These are phyloP conservation scores for Jordanella pulchra DNA, from an alignment of 2,797 vertebrate species.

Conservation along the genomic window DNA sequence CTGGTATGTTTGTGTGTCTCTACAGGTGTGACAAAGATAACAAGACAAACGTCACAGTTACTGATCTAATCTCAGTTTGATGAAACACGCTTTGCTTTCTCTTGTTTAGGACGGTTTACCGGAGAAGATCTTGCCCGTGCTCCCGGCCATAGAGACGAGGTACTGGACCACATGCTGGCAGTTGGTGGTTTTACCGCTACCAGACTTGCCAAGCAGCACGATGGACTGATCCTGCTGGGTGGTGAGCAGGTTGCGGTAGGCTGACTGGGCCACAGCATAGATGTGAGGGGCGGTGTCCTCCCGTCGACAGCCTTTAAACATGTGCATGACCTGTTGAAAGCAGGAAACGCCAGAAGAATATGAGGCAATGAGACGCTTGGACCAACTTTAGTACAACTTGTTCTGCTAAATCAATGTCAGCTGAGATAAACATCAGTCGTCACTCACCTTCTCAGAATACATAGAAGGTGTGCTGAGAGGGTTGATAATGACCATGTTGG, in stretches of 20 bases:
- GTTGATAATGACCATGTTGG: slow-evolving; percentile 91
- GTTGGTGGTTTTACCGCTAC: slow-evolving; percentile 95
- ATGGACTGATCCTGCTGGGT: slow-evolving; percentile 95
- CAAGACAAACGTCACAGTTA: too few species aligned
- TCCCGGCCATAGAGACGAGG: slow-evolving; percentile 90
- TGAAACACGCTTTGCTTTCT: background rate
- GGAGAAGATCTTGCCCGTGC: slow-evolving; percentile 92
- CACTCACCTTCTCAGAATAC: slow-evolving; percentile 94
- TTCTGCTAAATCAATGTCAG: background rate
- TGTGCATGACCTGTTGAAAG: slow-evolving; percentile 92
- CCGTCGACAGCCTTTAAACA: slow-evolving; percentile 96
- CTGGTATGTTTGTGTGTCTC: background rate
- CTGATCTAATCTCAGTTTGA: background rate
- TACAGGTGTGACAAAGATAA: background rate
- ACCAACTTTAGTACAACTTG: background rate
- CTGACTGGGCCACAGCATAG: slow-evolving; percentile 91
- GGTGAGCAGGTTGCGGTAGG: slow-evolving; percentile 92
- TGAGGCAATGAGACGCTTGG: background rate
- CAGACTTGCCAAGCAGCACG: slow-evolving; percentile 88
- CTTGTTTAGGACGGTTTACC: slow-evolving; percentile 74
- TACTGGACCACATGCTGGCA: slow-evolving; percentile 96
- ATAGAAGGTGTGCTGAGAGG: slow-evolving; percentile 93
- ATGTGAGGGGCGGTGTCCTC: slow-evolving; percentile 94
- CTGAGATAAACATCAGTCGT: background rate
- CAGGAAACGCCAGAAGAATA: fast-evolving